Evolutionary conservation across 2,797 vertebrate species (phyloP), one percentile per base, ranked within the genome.

Genomic region (Muscicapa comitata): DNA sequence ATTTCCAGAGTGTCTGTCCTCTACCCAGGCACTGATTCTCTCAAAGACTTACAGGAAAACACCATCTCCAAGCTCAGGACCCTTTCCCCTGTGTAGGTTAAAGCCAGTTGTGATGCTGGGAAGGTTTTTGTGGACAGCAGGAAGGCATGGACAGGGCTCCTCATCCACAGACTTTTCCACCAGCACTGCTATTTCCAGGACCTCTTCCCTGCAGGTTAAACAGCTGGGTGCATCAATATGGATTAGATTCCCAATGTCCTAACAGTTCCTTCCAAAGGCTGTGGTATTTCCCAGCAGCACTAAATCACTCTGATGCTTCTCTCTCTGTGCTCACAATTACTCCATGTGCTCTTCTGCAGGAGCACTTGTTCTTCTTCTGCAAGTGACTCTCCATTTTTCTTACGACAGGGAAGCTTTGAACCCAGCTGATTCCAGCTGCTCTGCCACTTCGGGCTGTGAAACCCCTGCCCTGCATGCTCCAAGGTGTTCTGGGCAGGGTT

Each of bases 61-160:
- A 59, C 37, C 28, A 37, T 33, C 15, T 37, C 23, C 47, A 51
- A 61, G 23, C 53, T 88, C 53, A 51, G 7, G 48, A 73, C 6
- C 38, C 24, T 72, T 40, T 85, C 8, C 20, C 59, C 37, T 16
- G 8, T 59, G 81, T 59, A 5, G 0, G 8, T 76, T 37, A 21
- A 82, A 66, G 55, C 3, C 16, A 29, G 7, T 8, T 40, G 63
- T 14, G 53, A 57, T 55, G n/a, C 37, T 88, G 58, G 40, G 33
- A 71, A 57, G 26, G 21, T 45, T 88, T 67, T 59, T 14, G 31
- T 33, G 68, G 40, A 58, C 40, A 35, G 47, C 6, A 82, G 42
- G 51, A 75, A 24, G 62, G 53, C 40, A 38, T 0, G 0, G 40
- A 59, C 33, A 45, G 19, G 7, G 5, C 51, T 3, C 3, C 21